phyloP scores from a whole-genome alignment of 2,888 invertebrate species.

The Tuberolachnus salignus region DNA sequence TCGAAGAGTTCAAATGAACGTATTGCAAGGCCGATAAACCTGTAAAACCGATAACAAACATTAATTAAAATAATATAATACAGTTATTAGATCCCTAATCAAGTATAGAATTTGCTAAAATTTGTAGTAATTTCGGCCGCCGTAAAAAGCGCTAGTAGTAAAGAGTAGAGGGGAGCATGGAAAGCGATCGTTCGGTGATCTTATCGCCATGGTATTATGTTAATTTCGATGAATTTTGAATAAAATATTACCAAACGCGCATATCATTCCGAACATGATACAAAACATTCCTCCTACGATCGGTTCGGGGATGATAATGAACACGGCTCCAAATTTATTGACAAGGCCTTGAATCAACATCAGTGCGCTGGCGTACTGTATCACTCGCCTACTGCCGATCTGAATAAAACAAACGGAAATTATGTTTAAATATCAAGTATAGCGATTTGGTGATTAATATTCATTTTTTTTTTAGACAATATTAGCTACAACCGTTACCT shows the following conservation, averaged over 20 bases:
- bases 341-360: conserved; percentile 78
- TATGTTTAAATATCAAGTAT: no score
- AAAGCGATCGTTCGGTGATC: no score
- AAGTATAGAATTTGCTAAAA: no score
- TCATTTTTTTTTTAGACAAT: no score
- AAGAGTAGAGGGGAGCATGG: no score
- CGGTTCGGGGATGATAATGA: conserved; percentile 81
- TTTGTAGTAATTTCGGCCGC: no score
- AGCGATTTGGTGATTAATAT: no score
- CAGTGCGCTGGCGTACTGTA: conserved; percentile 75
- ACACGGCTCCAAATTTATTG: conserved; percentile 78
- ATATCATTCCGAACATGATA: conserved; percentile 83
- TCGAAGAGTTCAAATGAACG: conserved; percentile 79
- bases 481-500: no score
- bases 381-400: conserved; percentile 80
- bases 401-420: conserved; percentile 61
- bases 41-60: conserved; percentile 61
- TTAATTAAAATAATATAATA: no score
- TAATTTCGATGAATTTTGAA: not conserved
- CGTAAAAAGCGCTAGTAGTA: no score
- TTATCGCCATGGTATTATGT: no score
- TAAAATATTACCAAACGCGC: conserved; percentile 71
- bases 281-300: conserved; percentile 82
- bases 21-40: conserved; percentile 79
- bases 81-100: no score